Base-by-base conservation (phyloP, 2,113 vertebrate species). In the Crotalus helleri region DNA sequence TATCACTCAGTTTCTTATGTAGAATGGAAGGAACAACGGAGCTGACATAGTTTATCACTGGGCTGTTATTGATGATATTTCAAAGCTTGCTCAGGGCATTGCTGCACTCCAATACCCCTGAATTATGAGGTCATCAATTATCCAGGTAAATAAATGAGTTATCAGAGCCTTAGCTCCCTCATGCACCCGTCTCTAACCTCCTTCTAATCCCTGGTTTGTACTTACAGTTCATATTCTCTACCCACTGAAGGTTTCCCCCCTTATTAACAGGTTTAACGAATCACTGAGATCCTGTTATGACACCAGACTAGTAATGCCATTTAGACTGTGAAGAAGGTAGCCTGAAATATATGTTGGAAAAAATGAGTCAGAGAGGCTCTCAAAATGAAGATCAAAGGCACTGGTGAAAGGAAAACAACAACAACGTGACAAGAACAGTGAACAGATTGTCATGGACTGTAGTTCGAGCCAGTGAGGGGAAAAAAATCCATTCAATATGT, bases 81-180 rank as follows among this genome's bases (percentile, higher is more conserved):
- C 93, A 33, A 46, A 54, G 74, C 69, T 86, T n/a, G 49, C 91
- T 86, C 69, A 33, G 91, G 87, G 91, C 91, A 55, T 19, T 13
- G 87, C 49, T 54, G 69, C 49, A 64, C 91, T 92, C 90, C 93
- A 93, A 53, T 69, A 86, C 87, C 59, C 87, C 19, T 54, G 91
- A 85, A 88, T 85, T 86, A 90, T 85, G 81, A 93, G 92, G 57
- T 92, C 91, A 93, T 93, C 93, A 89, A 90, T 92, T 92, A 93
- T 89, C 69, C 57, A 24, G 88, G 93, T 89, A 93, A 92, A 93
- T 64, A 93, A 92, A 90, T 69, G 91, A 93, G 69, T 17, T 86
- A 85, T 90, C 87, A 54, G 49, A 89, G 87, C 6, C 23, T 33
- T 33, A 19, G 23, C 7, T 44, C 39, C 53, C 15, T 57, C 89